Evolutionary conservation across 1,140 invertebrate genomes (phyloP), one percentile per base, ranked within the genome.

Genomic region (Eriocheir sinensis): DNA sequence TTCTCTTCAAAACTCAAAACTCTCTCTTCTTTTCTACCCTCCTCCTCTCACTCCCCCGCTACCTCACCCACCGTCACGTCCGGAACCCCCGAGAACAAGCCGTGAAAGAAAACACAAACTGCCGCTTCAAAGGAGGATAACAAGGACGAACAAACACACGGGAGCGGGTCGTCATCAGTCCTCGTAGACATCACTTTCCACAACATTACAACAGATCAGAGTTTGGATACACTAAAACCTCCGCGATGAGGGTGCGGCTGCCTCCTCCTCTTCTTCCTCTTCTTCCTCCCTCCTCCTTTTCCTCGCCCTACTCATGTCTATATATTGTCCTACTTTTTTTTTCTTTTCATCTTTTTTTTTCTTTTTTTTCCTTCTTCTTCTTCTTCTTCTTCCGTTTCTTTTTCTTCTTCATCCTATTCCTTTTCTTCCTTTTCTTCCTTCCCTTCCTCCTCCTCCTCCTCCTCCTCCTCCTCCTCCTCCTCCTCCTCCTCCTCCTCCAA

Each of bases 381-480:
- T n/a, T 72, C 1, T n/a, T 21, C 1, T 2, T n/a, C n/a, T 27
- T n/a, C 27, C 27, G 60, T n/a, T 72, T n/a, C 6, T 72, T 53
- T 72, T n/a, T 72, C 60, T 72, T n/a, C n/a, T n/a, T 72, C 60
- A 21, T 72, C 60, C n/a, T n/a, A n/a, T n/a, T 72, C 60, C n/a
- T n/a, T 72, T n/a, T 72, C 60, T 72, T n/a, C n/a, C 0, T 53
- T 3, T 8, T n/a, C 60, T 6, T 72, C 60, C 6, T 72, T n/a
- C 53, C 27, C 53, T 21, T 27, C 21, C 53, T 72, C 21, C 53
- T 72, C 2, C 6, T 72, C 53, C 53, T 72, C 6, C 53, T 21
- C 53, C 53, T 72, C 53, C 6, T 27, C 53, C 9, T n/a, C 21
- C 53, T 15, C 27, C 15, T 15, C 60, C 81, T 41, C 81, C 81